Conservation (phyloP, 1,140 invertebrate species). For the Bombus cullumanus region DNA sequence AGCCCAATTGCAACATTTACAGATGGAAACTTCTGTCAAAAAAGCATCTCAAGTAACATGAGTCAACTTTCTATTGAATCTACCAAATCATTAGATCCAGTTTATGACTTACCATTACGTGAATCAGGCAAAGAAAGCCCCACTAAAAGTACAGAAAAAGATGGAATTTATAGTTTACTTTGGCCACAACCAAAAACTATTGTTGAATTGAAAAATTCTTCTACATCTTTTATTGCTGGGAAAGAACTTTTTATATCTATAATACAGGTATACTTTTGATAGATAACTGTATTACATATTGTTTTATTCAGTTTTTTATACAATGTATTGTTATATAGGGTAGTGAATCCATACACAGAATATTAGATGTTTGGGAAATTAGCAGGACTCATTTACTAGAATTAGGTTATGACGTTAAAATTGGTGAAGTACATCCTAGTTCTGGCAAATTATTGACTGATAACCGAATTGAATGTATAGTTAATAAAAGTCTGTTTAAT, state of each 20-base stretch:
- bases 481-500: conserved; percentile 81
- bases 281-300: not conserved
- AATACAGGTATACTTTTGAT: conserved; percentile 73
- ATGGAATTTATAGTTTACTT: conserved; percentile 79
- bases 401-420: conserved; percentile 81
- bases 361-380: conserved; percentile 84
- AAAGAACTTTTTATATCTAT: conserved; percentile 83
- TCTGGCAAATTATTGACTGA: conserved; percentile 77
- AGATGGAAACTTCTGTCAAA: conserved; percentile 75
- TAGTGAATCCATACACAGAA: conserved; percentile 80
- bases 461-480: conserved; percentile 81
- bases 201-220: conserved; percentile 82
- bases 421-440: conserved; percentile 82
- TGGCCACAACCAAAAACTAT: conserved; percentile 87
- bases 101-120: conserved; percentile 72
- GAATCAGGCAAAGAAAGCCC: conserved; percentile 75
- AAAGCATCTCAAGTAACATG: conserved; percentile 75
- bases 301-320: not conserved
- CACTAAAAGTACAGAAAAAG: conserved; percentile 67
- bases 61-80: conserved; percentile 79
- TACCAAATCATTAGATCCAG: conserved; percentile 76
- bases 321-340: conserved; percentile 61
- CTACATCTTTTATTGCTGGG: conserved; percentile 81
- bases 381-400: conserved; percentile 80
- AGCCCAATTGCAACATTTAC: conserved; percentile 67